These are phyloP conservation scores for Borostomias antarcticus DNA, from an alignment of 2,797 vertebrate species.

Conservation along the genomic window DNA sequence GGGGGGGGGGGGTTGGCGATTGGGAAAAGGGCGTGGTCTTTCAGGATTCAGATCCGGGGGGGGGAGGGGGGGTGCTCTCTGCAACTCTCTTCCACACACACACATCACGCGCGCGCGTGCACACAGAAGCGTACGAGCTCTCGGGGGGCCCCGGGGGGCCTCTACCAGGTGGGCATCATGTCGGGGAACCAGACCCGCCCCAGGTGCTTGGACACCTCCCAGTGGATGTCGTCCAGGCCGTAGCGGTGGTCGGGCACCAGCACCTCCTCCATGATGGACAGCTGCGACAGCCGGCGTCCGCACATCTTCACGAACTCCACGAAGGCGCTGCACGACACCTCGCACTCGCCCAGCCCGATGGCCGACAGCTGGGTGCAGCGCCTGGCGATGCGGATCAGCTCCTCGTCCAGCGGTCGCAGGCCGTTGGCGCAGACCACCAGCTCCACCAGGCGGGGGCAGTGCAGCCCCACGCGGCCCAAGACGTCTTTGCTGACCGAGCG, in stretches of 20 bases:
- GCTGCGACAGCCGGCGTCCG: constrained; percentile 90
- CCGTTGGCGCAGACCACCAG: constrained; percentile 97
- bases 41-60: neutral
- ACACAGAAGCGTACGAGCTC: neutral
- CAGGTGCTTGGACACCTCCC: constrained; percentile 98
- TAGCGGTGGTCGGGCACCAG: constrained; percentile 96
- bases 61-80: no score
- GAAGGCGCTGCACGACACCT: constrained; percentile 97
- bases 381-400: constrained; percentile 94
- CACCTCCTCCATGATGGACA: constrained; percentile 99
- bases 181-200: constrained; percentile 98
- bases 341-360: constrained; percentile 95
- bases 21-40: no score
- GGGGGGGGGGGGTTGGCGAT: no score
- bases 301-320: constrained; percentile 99
- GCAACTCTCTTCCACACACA: neutral
- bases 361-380: constrained; percentile 93
- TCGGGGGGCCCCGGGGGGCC: no score
- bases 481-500: constrained; percentile 97
- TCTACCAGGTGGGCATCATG: constrained; percentile 98
- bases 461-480: constrained; percentile 92
- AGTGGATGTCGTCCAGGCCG: constrained; percentile 95
- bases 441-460: constrained; percentile 93
- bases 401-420: constrained; percentile 92
- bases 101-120: neutral